phyloP scores from a whole-genome alignment of 2,888 invertebrate genomes.

The Noctua fimbriata region DNA sequence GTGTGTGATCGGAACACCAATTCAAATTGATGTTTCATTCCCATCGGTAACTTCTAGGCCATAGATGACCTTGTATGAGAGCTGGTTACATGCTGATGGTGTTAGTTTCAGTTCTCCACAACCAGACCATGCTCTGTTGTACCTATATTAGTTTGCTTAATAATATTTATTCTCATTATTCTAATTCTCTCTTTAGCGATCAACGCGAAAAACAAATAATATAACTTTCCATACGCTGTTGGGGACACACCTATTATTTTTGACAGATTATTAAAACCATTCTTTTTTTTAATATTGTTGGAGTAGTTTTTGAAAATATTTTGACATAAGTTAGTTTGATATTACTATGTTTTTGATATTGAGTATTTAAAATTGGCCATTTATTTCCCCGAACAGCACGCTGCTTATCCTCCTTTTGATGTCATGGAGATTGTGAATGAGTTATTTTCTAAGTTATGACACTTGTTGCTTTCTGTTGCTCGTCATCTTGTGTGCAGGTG shows the following conservation, averaged over 20 bases:
- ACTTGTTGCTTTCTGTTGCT: conserved; percentile 1
- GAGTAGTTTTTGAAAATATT: background rate
- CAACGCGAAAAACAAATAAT: background rate
- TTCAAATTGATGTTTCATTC: background rate
- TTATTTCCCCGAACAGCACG: background rate
- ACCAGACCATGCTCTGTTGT: background rate
- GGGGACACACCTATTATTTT: background rate
- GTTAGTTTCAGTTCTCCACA: background rate
- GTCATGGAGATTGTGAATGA: background rate
- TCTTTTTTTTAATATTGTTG: background rate
- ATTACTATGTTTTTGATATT: background rate
- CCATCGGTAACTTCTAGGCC: background rate
- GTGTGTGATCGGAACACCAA: background rate
- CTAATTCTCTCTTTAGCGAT: background rate
- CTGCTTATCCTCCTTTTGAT: background rate
- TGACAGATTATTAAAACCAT: no score
- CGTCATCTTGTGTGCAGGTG: conserved; percentile 8
- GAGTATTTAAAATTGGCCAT: background rate
- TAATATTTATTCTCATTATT: background rate
- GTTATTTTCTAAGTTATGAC: conserved; percentile 4
- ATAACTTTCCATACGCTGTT: background rate
- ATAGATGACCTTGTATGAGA: background rate
- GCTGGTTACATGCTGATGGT: background rate
- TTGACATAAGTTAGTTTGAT: background rate
- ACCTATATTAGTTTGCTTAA: background rate